Conservation (phyloP, 2,113 vertebrate species). For the Oncorhynchus nerka region DNA sequence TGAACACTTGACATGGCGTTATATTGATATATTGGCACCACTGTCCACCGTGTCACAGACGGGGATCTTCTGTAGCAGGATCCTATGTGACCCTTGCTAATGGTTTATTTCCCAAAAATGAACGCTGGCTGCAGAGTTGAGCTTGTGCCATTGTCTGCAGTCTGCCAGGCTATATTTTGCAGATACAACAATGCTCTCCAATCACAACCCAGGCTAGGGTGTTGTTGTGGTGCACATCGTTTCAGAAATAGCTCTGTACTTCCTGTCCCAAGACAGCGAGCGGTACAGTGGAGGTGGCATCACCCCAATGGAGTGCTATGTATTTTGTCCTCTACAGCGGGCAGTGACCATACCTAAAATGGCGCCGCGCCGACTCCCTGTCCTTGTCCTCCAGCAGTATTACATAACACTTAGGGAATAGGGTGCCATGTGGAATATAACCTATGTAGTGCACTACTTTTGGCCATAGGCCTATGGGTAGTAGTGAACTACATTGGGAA, state of each 20-base stretch:
- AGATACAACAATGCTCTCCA: neutral
- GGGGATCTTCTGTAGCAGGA: neutral
- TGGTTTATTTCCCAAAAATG: neutral
- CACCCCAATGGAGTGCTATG: neutral
- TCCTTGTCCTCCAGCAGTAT: slow-evolving; percentile 28
- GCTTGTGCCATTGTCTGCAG: neutral
- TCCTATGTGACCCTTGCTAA: neutral
- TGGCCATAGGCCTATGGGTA: no score
- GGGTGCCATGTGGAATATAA: no score
- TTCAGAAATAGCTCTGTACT: slow-evolving; percentile 31
- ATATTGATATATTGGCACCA: neutral
- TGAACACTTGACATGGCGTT: neutral
- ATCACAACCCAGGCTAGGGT: neutral
- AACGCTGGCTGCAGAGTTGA: neutral
- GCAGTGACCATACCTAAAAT: slow-evolving; percentile 7
- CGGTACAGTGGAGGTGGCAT: slow-evolving; percentile 1
- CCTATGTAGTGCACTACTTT: neutral
- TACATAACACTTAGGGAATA: slow-evolving; percentile 24
- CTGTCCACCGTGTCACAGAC: neutral
- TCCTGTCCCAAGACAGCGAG: slow-evolving; percentile 21
- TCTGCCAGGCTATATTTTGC: neutral
- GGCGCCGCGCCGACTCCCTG: slow-evolving; percentile 24
- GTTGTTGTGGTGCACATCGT: neutral
- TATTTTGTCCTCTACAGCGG: slow-evolving; percentile 26
- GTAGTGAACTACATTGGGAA: no score